Base-by-base conservation (phyloP, 2,888 invertebrate genomes). In the Calephelis perditalis region DNA sequence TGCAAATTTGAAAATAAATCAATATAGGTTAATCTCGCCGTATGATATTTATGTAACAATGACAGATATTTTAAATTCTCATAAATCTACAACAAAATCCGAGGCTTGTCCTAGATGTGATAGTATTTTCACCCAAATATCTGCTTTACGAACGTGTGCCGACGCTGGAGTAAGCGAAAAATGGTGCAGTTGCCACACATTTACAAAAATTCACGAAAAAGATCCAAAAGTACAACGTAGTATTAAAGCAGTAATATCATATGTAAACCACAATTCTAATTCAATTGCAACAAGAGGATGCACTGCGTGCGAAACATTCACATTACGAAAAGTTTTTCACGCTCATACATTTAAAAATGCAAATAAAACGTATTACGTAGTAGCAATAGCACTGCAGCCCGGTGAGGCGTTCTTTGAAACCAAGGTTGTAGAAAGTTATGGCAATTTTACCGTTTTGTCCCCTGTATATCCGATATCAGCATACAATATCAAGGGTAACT, bases 31-130 rank as follows among this genome's bases (percentile, higher is more conserved):
- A 59, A 93, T 94, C 0, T 94, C 94, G n/a, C 95, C 95, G 0
- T 95, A 93, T 69, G 96, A 96, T 72, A 71, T 96, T 0, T 92
- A 95, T 73, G 85, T 93, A 77, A 96, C 95, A 0, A 75, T 96
- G 2, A 86, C 92, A 62, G 92, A 94, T 66, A 82, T 95, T 58
- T 73, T 94, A 3, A 76, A 92, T 6, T 90, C 92, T 0, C 72
- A 71, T 7, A 65, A 26, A 12, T n/a, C 61, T 5, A 46, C 54
- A 12, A 74, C 73, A 12, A 72, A 76, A 5, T 89, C 92, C 43
- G 77, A 78, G 47, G 92, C 91, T 11, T 96, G 96, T 72, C 87
- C 92, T 0, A 84, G 81, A 9, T 96, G 95, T 69, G 85, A 82
- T 55, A 93, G 93, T 60, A 73, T 96, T 49, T 92, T 96, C 60